Conservation (phyloP, 2,888 invertebrate species). For the Drosophila paracracens region DNA sequence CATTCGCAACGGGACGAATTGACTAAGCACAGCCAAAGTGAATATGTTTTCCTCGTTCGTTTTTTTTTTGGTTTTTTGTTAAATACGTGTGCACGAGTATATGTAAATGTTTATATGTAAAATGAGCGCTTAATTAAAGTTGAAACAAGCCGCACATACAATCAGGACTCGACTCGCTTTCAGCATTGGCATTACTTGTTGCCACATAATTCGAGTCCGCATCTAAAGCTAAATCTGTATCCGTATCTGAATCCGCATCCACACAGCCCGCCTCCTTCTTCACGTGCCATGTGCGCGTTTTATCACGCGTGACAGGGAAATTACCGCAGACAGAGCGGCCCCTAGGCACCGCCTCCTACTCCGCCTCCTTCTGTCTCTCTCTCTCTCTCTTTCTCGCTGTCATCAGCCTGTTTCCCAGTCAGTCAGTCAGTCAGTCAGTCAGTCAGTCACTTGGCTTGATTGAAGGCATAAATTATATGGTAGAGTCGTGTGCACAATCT, state of each 20-base stretch:
- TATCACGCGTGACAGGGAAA: conserved; percentile 74
- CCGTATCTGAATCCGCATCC: conserved; percentile 8
- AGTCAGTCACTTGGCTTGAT: conserved; percentile 56
- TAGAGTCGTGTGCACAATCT: conserved; percentile 37
- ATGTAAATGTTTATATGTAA: conserved; percentile 17
- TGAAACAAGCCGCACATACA: conserved; percentile 68
- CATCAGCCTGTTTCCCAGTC: conserved; percentile 50
- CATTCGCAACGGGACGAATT: conserved; percentile 72
- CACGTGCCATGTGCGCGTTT: conserved; percentile 69
- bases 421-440: conserved; percentile 20
- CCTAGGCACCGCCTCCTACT: conserved; percentile 18
- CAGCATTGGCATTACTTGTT: conserved; percentile 38
- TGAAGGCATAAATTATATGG: conserved; percentile 71
- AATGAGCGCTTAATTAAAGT: conserved; percentile 71
- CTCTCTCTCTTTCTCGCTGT: conserved; percentile 31
- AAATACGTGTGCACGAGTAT: neutral
- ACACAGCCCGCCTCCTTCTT: conserved; percentile 34
- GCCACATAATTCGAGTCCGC: conserved; percentile 36
- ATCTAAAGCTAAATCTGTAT: conserved; percentile 1
- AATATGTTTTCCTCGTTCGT: conserved; percentile 42
- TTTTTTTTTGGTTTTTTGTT: neutral
- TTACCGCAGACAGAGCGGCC: conserved; percentile 57
- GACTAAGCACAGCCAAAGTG: conserved; percentile 32
- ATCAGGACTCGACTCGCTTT: conserved; percentile 55
- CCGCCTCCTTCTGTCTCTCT: neutral